phyloP scores from a whole-genome alignment of 2,888 invertebrate genomes.

The Idaea straminata region DNA sequence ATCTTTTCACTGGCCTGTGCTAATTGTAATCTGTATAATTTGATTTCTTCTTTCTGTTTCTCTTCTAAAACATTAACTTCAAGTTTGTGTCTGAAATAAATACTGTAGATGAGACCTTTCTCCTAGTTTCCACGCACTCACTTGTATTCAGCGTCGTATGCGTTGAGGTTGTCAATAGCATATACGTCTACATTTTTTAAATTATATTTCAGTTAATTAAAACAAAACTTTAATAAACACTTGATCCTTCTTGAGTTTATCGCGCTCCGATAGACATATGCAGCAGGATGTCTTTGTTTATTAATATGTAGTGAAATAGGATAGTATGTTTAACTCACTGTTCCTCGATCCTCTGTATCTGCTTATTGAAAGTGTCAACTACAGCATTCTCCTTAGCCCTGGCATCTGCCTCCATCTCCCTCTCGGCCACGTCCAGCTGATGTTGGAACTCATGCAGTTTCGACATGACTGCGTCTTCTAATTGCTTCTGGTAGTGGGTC shows the following conservation, averaged over 20 bases:
- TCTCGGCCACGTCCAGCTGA: slow-evolving; percentile 86
- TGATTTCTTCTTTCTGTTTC: slow-evolving; percentile 88
- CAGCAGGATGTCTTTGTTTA: no score
- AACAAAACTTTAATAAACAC: no score
- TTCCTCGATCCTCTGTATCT: slow-evolving; percentile 84
- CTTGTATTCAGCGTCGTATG: no score
- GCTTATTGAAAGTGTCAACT: slow-evolving; percentile 85
- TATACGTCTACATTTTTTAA: no score
- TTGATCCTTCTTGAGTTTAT: no score
- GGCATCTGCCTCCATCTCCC: slow-evolving; percentile 82
- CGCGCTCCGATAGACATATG: no score
- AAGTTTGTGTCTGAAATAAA: slow-evolving; percentile 81
- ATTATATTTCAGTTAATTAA: no score
- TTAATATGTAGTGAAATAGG: not conserved
- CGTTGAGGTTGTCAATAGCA: no score
- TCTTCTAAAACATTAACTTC: slow-evolving; percentile 89
- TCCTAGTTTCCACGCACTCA: no score
- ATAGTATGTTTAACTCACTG: slow-evolving; percentile 52
- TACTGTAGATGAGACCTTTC: not conserved
- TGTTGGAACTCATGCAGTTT: slow-evolving; percentile 87
- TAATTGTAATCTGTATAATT: slow-evolving; percentile 85
- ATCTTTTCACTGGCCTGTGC: slow-evolving; percentile 85
- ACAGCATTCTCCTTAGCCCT: slow-evolving; percentile 72
- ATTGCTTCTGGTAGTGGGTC: slow-evolving; percentile 88
- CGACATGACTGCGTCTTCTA: slow-evolving; percentile 87